Evolutionary conservation across 2,888 invertebrate genomes (phyloP), one percentile per base, ranked within the genome.

Genomic region (Mystacides longicornis): DNA sequence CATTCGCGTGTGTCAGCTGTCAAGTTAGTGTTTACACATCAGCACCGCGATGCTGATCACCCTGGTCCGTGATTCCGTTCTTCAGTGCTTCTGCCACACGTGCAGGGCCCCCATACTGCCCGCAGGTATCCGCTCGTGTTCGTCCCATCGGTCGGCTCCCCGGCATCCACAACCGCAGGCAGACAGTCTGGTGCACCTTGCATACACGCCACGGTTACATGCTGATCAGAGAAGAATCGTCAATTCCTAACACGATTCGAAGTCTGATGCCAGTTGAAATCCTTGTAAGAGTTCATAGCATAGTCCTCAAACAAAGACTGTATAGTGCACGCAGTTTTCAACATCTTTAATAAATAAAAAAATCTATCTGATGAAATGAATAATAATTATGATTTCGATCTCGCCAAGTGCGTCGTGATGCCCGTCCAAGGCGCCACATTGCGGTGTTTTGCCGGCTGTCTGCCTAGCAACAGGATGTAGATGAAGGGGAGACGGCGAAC

Each of bases 11-110:
- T 20, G 27, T 21, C 42, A 7, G 33, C 33, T 42, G 48, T 42
- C 53, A 19, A 31, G 18, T 20, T 45, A 45, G 21, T 21, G 21
- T 37, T 37, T 37, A 31, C 47, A 37, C 37, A 18, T 23, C 19
- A 43, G 53, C 69, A 68, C 69, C 73, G 74, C 67, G 72, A 92
- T 92, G 92, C 78, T 92, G 81, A 89, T 92, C 81, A 88, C 86
- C 73, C 83, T 92, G 69, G 89, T 92, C 72, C 86, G 89, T 75
- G 90, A 92, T 75, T 92, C 91, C 72, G 89, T 92, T 73, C 83
- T 91, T 85, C 89, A 90, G 83, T 92, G 92, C 81, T 91, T 92
- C 81, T 92, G 92, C 80, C 90, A 91, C 79, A 87, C 90, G 75
- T 92, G 91, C 84, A 86, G 89, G 72, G 89, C 89, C 67, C 90